Evolutionary conservation across 35 echinoderm and acorn worm species (phyloP), one percentile per base, ranked within the genome.

Genomic region (Ptychodera flava): DNA sequence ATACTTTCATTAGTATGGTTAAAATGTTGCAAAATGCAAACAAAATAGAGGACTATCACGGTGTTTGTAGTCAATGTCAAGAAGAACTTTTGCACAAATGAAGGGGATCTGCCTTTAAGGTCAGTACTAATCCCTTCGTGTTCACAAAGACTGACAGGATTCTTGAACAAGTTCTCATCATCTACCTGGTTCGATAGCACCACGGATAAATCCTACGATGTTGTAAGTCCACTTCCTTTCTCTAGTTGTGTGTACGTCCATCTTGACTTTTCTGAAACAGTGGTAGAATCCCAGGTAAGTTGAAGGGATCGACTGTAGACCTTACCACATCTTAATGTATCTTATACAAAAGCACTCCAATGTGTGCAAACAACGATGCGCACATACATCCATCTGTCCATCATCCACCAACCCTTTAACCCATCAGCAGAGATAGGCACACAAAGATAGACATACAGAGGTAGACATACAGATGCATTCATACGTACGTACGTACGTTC

Each of bases 181-280:
- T 35, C 83, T 81, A 93, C 92, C 92, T 93, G 92, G 88, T 84
- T 93, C 92, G 32, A 87, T 0, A 0, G 85, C 79, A 28, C 92
- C 92, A 81, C 77, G 36, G 35, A 93, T 93, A 64, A 87, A 36
- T 16, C 92, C 92, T 34, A 93, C 87, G 84, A 93, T 88, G 79
- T 93, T 88, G 86, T 93, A 93, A 1, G 88, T 89, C 30, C 88
- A 87, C 33, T 88, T 37, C 1, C 37, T 93, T 77, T 93, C 92
- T 34, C 88, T 53, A 45, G 79, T 89, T 15, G 92, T 86, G 35
- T 83, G 37, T 2, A 93, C 89, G 15, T 78, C 89, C 84, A 93
- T 86, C 37, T 90, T 90, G 12, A 90, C 82, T 35, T 86, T 93
- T 33, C 92, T 93, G 79, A n/a, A n/a, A n/a, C n/a, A n/a, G n/a